Base-by-base conservation (phyloP, 2,113 vertebrate species). In the Casuarius casuarius region DNA sequence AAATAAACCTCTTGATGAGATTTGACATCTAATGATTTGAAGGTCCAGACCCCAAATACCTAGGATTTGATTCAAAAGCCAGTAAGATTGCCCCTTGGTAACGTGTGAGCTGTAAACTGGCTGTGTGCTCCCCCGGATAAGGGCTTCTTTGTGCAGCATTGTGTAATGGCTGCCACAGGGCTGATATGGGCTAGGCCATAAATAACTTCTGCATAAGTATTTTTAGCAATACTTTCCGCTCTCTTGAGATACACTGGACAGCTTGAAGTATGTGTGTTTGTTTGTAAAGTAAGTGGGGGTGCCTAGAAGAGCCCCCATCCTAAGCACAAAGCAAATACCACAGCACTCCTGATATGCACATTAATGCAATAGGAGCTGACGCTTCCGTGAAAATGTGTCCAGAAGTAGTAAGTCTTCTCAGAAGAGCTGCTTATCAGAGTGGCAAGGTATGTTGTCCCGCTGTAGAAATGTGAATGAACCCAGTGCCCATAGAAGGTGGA, bases 201-300 rank as follows among this genome's bases (percentile, higher is more conserved):
- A 94, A 95, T 94, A 97, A 74, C 59, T 93, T 73, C 86, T 72
- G 59, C 94, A 56, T 33, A 92, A 96, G 79, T 96, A 94, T 96
- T 89, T 97, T 96, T 95, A 97, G 77, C 59, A 75, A 61, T 94
- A 71, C 71, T 95, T 97, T 97, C 76, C 14, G 13, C 83, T 90
- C 62, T 92, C 83, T 95, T 66, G 35, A 95, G 66, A 87, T 40
- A 59, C 35, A 71, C 81, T 91, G 83, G 75, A 85, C 86, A 91
- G 59, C 31, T 59, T 93, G 59, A 85, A 95, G 92, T 65, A 12
- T 65, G 79, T 61, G 67, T 92, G 70, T 94, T 78, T 85, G 77
- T 3, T 3, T 80, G 25, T 62, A 48, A 44, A 68, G 66, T 79
- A 65, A 67, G 28, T 35, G 56, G 74, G 48, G 78, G 62, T 68